A percentile compares a stretch with the other conserved stretches of the same genome.
Evolutionary conservation across 2,797 vertebrate genomes (phyloP).

Genomic region (Chromis chromis): DNA sequence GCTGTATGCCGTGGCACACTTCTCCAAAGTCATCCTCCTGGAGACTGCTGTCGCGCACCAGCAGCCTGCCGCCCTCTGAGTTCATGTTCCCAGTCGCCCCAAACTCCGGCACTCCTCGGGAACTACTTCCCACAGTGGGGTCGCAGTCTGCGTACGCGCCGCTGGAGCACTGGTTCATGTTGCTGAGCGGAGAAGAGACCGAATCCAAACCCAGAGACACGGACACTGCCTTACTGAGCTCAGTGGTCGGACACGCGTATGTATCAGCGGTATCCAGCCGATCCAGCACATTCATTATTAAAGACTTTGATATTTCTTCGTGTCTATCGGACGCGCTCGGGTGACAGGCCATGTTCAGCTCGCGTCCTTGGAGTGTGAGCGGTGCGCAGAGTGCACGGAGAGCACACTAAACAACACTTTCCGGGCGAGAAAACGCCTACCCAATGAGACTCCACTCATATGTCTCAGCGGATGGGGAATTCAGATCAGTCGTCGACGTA

Average conservation of each 20-base stretch:
- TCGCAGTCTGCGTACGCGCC: constrained; percentile 53
- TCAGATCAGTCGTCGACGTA: constrained; percentile 38
- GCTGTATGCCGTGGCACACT: constrained; percentile 56
- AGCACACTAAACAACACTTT: constrained; percentile 49
- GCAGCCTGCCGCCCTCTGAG: background rate
- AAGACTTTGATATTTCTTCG: constrained; percentile 41
- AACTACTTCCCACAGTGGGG: constrained; percentile 7
- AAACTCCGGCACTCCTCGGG: constrained; percentile 29
- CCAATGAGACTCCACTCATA: constrained; percentile 42
- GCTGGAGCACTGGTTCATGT: constrained; percentile 38
- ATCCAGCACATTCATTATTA: constrained; percentile 35
- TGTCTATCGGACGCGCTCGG: constrained; percentile 32
- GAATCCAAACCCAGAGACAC: constrained; percentile 77
- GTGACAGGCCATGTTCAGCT: constrained; percentile 61
- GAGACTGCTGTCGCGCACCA: background rate
- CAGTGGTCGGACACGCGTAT: constrained; percentile 49
- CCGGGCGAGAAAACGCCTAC: constrained; percentile 52
- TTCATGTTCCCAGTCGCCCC: constrained; percentile 17
- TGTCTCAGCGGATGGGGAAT: constrained; percentile 35
- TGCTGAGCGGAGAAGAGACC: constrained; percentile 47
- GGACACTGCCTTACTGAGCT: constrained; percentile 76
- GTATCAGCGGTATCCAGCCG: constrained; percentile 32
- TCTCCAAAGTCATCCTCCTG: constrained; percentile 56
- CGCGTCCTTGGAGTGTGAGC: constrained; percentile 4
- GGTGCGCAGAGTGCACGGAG: constrained; percentile 1